These are phyloP conservation scores for Cinara cedri DNA, from an alignment of 2,888 invertebrate species.

Conservation along the genomic window DNA sequence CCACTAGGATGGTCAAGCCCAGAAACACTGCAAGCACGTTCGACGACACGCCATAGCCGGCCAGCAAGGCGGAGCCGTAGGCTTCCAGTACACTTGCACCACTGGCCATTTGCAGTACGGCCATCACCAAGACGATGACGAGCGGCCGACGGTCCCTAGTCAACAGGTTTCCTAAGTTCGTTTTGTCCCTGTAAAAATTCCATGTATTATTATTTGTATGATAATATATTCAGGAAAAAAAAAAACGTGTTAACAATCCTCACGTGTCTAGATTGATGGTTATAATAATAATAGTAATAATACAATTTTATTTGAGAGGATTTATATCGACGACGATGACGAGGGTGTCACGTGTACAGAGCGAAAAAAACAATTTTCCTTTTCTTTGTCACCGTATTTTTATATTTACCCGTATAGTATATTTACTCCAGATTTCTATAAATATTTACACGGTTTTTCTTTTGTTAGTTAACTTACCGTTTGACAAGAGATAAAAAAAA, in stretches of 20 bases:
- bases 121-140: constrained; percentile 58
- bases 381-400: not conserved
- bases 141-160: constrained; percentile 56
- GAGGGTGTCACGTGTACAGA: not conserved
- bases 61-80: constrained; percentile 71
- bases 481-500: constrained; percentile 41
- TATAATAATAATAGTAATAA: not conserved
- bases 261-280: not conserved
- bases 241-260: not conserved
- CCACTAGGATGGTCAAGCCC: constrained; percentile 62
- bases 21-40: constrained; percentile 33
- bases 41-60: constrained; percentile 64
- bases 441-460: constrained; percentile 45
- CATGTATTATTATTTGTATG: not conserved
- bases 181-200: constrained; percentile 63
- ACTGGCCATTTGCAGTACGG: constrained; percentile 66
- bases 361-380: constrained; percentile 40
- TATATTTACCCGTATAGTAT: not conserved
- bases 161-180: constrained; percentile 60
- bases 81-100: constrained; percentile 71
- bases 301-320: too few relatives aligned
- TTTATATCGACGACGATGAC: not conserved
- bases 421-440: constrained; percentile 29
- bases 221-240: not conserved
- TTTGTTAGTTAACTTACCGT: constrained; percentile 3